Evolutionary conservation across 2,888 invertebrate genomes (phyloP), one percentile per base, ranked within the genome.

Genomic region (Crossocerus cetratus): DNA sequence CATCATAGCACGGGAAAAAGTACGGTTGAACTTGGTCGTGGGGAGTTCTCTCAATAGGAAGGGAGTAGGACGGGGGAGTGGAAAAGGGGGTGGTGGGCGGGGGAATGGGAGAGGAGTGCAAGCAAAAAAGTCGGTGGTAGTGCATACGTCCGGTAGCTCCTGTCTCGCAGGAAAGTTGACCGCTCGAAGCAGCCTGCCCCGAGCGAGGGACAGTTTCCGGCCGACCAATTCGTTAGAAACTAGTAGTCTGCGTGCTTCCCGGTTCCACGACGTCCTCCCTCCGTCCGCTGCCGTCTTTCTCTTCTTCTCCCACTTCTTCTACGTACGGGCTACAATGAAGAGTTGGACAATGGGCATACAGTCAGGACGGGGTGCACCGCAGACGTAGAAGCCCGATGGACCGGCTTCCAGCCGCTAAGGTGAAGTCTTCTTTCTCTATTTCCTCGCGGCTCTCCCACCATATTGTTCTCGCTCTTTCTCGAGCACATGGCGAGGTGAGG

Each of bases 141-240:
- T 60, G 67, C 66, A 70, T 69, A 68, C 21, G 63, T 68, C 65
- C 65, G 68, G 74, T 71, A 62, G 59, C 73, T 71, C 60, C 76
- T 81, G 80, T 82, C 81, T 81, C 72, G 73, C 56, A 71, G 53
- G 60, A 49, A 49, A 16, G 49, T 16, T 49, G 49, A 49, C 14
- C 49, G 74, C 68, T 67, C 68, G 69, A 61, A 59, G 60, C 71
- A 72, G 66, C 78, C 71, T 64, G 77, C 75, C 65, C 65, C 60
- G 16, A 70, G 64, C 65, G 70, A 60, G 66, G 72, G 71, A 69
- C 72, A 79, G 78, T 81, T 84, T 86, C 78, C 83, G 83, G 83
- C 77, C 72, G 81, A 81, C 81, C 85, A 84, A 86, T 86, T 86
- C 85, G 86, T 86, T 84, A 86, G 81, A 86, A 83, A 85, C 80